Base-by-base conservation (phyloP, 2,888 invertebrate genomes). In the Agrochola lota region DNA sequence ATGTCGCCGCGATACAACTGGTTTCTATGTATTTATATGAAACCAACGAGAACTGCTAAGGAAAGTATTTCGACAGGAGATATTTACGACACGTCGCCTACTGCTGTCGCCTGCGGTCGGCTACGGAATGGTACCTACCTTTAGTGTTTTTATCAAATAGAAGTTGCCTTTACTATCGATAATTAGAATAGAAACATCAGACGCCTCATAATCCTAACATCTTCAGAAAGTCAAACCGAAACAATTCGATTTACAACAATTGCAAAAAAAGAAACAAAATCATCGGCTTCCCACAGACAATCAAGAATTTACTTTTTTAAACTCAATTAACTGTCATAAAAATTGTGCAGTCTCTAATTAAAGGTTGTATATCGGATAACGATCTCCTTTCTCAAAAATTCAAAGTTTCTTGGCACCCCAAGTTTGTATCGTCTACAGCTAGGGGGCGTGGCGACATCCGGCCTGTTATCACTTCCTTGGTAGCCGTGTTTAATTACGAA, bases 391-490 rank as follows among this genome's bases (percentile, higher is more conserved):
- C 66, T 82, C 63, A 17, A 77, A 86, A 87, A 83, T 83, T 78
- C 79, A 83, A 81, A 80, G 80, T 68, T 75, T 78, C 78, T 82
- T 80, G 82, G 71, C 74, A 79, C 81, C 85, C 88, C 66, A 86
- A 78, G 77, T 77, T 85, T 73, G 60, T 78, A 64, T 79, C 69
- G 81, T 80, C 72, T 79, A 71, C 72, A 12, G 81, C 78, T 78
- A 88, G 88, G 90, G 91, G 92, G 92, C 92, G 92, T 91, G 89
- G 87, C 83, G 80, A 85, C 90, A 91, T 92, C 92, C 92, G 91
- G 91, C 78, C 77, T 87, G 89, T 92, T 92, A 92, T 92, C 92
- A 92, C 88, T 92, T 92, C 92, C 92, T 89, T 87, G 89, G 92
- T 91, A 89, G 85, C 91, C 87, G 88, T 92, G 91, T 92, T 92